A percentile compares a stretch with the other conserved stretches of the same genome.
Evolutionary conservation across 2,113 vertebrate genomes (phyloP).

Genomic region (Oophaga pumilio): DNA sequence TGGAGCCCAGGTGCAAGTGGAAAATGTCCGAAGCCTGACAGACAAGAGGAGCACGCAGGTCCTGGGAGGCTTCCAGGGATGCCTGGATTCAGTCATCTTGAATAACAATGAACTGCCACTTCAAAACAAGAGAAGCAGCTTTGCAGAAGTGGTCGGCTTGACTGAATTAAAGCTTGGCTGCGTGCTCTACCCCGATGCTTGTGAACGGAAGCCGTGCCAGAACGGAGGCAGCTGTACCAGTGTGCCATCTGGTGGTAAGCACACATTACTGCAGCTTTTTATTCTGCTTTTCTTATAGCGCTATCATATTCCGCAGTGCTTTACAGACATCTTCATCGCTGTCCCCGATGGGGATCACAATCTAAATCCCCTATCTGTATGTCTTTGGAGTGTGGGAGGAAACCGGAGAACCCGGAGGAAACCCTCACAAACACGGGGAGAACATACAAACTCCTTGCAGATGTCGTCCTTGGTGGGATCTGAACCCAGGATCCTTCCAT

Average conservation of each 20-base stretch:
- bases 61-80: slow-evolving; percentile 91
- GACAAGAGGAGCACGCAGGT: slow-evolving; percentile 82
- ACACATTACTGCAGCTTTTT: neutral
- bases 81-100: slow-evolving; percentile 89
- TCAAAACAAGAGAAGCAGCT: slow-evolving; percentile 91
- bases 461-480: no score
- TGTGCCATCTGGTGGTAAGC: slow-evolving; percentile 89
- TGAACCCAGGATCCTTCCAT: no score
- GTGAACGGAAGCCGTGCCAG: slow-evolving; percentile 84
- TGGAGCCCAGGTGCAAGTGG: slow-evolving; percentile 89
- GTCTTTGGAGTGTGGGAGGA: no score
- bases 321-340: no score
- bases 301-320: no score
- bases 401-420: no score
- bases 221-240: slow-evolving; percentile 86
- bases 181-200: slow-evolving; percentile 88
- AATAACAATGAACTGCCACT: slow-evolving; percentile 90
- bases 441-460: no score
- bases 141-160: slow-evolving; percentile 92
- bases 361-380: no score
- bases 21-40: slow-evolving; percentile 77
- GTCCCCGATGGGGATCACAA: no score
- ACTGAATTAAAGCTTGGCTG: slow-evolving; percentile 92
- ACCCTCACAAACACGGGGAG: no score
- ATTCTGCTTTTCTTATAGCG: neutral